Percentiles rank a stretch among this genome's conserved stretches.
These are phyloP conservation scores for Calliphora vicina DNA, from an alignment of 1,140 invertebrate genomes.

Conservation along the genomic window DNA sequence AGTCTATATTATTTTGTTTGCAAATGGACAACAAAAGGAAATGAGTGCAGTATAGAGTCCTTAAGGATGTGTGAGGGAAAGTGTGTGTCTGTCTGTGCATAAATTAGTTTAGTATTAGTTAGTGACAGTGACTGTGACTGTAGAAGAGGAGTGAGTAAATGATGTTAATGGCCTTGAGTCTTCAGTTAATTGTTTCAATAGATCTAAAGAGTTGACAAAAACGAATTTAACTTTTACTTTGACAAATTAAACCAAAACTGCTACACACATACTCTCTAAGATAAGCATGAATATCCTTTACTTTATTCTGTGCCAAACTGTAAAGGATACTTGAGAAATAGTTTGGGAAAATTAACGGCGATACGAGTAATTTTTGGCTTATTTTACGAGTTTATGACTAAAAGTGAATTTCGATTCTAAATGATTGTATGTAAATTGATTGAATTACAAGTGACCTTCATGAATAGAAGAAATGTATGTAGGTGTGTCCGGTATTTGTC, in stretches of 20 bases:
- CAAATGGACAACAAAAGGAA: neutral
- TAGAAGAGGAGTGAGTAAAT: neutral
- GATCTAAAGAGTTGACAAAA: conserved; percentile 1
- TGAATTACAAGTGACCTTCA: neutral
- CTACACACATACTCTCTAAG: neutral
- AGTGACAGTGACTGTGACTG: too few species aligned
- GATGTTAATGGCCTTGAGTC: neutral
- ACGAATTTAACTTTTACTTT: conserved; percentile 3
- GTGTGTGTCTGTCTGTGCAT: too few species aligned
- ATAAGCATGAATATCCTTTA: neutral
- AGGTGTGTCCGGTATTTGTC: neutral
- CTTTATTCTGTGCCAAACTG: neutral
- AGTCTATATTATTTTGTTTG: neutral
- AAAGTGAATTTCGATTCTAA: neutral
- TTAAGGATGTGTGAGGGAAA: neutral
- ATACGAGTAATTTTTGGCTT: neutral
- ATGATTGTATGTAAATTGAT: conserved; percentile 4
- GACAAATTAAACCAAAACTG: neutral
- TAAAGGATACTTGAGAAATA: neutral
- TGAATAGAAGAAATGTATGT: neutral
- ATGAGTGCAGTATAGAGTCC: neutral
- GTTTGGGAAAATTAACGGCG: neutral
- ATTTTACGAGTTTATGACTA: neutral
- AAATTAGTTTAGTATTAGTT: neutral
- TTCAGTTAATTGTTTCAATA: neutral